Evolutionary conservation across 2,113 vertebrate species (phyloP).

Genomic region (Brachyistius frenatus): DNA sequence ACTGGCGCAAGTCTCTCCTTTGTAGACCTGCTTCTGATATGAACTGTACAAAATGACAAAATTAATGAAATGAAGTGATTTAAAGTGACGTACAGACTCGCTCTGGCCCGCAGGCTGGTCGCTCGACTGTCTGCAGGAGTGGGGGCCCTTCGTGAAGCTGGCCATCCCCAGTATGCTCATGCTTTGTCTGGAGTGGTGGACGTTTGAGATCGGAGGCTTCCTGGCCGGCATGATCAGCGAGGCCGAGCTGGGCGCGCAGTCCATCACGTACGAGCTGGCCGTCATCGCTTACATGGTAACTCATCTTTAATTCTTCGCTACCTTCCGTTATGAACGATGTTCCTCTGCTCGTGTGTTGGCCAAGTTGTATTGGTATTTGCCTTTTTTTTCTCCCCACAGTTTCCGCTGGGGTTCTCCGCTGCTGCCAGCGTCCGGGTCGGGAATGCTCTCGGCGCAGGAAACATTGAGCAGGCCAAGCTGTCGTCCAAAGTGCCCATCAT

Average conservation of each 20-base stretch:
- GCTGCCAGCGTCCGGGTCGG: slow-evolving; percentile 90
- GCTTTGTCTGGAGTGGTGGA: slow-evolving; percentile 95
- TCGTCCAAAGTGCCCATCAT: slow-evolving; percentile 83
- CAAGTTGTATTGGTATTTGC: background rate
- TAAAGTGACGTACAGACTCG: no score
- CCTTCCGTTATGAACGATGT: background rate
- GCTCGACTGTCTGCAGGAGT: slow-evolving; percentile 89
- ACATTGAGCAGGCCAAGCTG: slow-evolving; percentile 84
- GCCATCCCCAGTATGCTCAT: slow-evolving; percentile 93
- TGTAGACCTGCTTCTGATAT: no score
- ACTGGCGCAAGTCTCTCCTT: no score
- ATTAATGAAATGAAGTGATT: no score
- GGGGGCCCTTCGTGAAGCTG: slow-evolving; percentile 87
- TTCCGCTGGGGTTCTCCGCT: slow-evolving; percentile 88
- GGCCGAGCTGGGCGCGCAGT: slow-evolving; percentile 89
- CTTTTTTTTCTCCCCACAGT: slow-evolving; percentile 69
- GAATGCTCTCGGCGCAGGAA: slow-evolving; percentile 89
- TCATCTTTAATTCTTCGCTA: no score
- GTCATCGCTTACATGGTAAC: slow-evolving; percentile 88
- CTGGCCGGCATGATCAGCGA: slow-evolving; percentile 89
- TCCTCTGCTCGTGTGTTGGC: background rate
- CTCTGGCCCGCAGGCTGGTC: slow-evolving; percentile 86
- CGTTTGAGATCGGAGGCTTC: slow-evolving; percentile 90
- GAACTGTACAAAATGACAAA: no score
- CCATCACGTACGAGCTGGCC: slow-evolving; percentile 86